These are phyloP conservation scores for Temnothorax unifasciatus DNA, from an alignment of 2,888 invertebrate species.

Conservation along the genomic window DNA sequence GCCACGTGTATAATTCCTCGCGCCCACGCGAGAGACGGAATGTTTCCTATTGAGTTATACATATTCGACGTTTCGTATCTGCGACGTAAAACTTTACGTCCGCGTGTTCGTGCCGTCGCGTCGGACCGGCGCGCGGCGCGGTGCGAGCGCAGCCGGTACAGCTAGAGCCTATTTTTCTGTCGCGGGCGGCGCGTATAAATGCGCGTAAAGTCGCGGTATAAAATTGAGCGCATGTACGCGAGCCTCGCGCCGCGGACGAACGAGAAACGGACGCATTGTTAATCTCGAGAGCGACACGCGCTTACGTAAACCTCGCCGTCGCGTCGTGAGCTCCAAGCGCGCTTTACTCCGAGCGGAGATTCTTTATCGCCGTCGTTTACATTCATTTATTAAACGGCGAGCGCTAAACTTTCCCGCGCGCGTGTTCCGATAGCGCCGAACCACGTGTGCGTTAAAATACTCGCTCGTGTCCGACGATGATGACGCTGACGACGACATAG, in stretches of 20 bases:
- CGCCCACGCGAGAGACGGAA: conserved; percentile 44
- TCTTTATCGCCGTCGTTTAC: conserved; percentile 50
- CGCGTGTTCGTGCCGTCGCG: conserved; percentile 15
- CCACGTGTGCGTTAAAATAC: conserved; percentile 15
- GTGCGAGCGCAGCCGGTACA: not conserved
- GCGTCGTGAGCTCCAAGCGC: not conserved
- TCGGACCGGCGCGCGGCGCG: not conserved
- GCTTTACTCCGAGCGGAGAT: conserved; percentile 24
- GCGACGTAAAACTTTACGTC: conserved; percentile 42
- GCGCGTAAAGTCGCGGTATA: conserved; percentile 21
- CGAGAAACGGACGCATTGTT: conserved; percentile 22
- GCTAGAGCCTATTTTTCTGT: not conserved
- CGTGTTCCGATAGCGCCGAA: conserved; percentile 14
- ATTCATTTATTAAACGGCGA: conserved; percentile 58
- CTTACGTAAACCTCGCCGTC: conserved; percentile 38
- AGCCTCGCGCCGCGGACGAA: not conserved
- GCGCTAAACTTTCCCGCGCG: conserved; percentile 38
- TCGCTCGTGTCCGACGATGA: conserved; percentile 17
- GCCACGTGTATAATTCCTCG: conserved; percentile 31
- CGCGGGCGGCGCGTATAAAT: conserved; percentile 10
- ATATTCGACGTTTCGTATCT: conserved; percentile 34
- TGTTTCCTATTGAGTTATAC: conserved; percentile 44
- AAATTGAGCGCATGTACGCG: conserved; percentile 14
- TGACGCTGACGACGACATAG: conserved; percentile 13
- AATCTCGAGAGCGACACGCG: conserved; percentile 30